Conservation (phyloP, 2,797 vertebrate species). For the Pterois miles region DNA sequence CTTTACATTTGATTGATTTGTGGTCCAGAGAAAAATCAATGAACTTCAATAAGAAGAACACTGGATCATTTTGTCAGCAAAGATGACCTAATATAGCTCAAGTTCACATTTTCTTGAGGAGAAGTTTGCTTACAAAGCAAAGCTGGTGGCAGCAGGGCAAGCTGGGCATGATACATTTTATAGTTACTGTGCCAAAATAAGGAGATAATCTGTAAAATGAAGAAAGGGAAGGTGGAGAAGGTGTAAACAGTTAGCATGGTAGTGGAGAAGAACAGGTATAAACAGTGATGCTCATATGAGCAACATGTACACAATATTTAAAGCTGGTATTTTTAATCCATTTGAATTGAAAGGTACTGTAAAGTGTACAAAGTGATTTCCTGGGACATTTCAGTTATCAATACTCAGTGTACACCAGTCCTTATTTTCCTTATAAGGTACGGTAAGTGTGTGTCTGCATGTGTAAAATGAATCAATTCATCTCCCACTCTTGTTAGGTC, state of each 20-base stretch:
- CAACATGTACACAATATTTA: background rate
- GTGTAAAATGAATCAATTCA: background rate
- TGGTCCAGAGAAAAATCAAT: background rate
- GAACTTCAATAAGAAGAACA: background rate
- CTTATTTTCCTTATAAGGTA: background rate
- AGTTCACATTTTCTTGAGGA: background rate
- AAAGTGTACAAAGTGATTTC: background rate
- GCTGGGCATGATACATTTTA: background rate
- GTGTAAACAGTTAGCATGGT: background rate
- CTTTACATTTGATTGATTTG: background rate
- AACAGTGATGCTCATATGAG: background rate
- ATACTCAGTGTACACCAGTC: background rate
- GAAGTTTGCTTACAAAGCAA: background rate
- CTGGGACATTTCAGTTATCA: background rate
- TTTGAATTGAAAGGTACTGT: background rate
- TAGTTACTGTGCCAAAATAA: background rate
- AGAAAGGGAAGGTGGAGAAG: background rate
- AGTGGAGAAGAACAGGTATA: background rate
- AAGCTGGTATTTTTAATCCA: background rate
- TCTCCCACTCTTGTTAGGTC: background rate
- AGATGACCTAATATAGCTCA: background rate
- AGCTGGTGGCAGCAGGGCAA: background rate
- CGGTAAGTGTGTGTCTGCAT: background rate
- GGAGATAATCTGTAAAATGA: background rate
- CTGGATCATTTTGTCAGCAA: background rate